Evolutionary conservation across 1,140 invertebrate genomes (phyloP), one percentile per base, ranked within the genome.

Genomic region (Heliconius melpomene): DNA sequence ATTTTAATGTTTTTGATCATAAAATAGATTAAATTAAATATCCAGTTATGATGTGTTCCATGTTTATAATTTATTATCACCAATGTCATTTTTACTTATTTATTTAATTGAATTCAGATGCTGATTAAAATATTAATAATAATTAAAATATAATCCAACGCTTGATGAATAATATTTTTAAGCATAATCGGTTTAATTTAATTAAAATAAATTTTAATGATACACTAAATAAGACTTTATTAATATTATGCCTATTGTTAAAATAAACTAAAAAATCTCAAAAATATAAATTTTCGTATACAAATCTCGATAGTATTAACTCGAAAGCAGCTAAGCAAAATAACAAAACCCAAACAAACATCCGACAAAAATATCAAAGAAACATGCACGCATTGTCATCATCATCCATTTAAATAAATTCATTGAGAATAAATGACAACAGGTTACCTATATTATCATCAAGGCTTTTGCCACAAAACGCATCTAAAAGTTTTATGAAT

Each of bases 401-500:
- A 52, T 52, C 7, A 52, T 52, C 50, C 50, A 52, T 52, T 52
- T 52, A 52, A 72, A 72, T 87, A 82, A 90, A 87, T 91, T 85
- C 83, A 85, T 86, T 84, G 81, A 81, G 82, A 83, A 26, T 72
- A 72, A 79, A 82, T 84, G 72, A 72, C 91, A 94, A 92, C 92
- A 94, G 91, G 91, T 94, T 89, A 46, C 32, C 32, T 32, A 89
- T 83, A 89, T 90, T 90, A 89, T 87, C 90, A 90, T 87, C 86
- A 88, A 84, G 86, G 84, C 79, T 85, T 92, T 89, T 85, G 85
- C 88, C 82, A 87, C 88, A 91, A 89, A 91, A 91, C 85, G 84
- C 90, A 91, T 92, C 91, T 91, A 91, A 91, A 85, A 87, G 87
- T 86, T 91, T 88, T 86, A 91, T 93, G 91, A 94, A 94, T 93